Percentiles rank a stretch among this genome's conserved stretches.
Conservation (phyloP, 2,888 invertebrate species). For the Agrochola lychnidis region DNA sequence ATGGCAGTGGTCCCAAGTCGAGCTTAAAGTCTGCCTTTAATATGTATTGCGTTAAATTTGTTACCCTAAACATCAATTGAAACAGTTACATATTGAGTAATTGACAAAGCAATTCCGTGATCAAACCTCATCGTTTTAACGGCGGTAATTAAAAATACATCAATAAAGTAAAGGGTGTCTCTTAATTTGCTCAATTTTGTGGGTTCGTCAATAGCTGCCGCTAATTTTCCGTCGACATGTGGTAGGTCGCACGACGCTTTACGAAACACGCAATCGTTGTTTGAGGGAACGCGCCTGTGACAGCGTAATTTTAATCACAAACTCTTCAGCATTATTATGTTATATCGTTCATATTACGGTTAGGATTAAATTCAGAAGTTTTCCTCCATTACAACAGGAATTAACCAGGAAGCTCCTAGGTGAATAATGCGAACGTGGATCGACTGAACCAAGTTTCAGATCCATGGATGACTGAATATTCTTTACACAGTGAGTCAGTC, state of each 20-base stretch:
- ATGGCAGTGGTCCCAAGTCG: too few species aligned
- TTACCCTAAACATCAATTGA: background rate
- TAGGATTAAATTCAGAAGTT: background rate
- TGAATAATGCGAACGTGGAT: background rate
- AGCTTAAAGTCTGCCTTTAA: background rate
- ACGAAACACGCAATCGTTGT: slow-evolving; percentile 55
- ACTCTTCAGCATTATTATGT: slow-evolving; percentile 44
- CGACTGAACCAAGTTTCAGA: background rate
- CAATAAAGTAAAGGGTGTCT: slow-evolving; percentile 71
- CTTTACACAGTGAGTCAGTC: background rate
- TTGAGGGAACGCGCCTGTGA: slow-evolving; percentile 46
- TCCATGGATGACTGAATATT: background rate
- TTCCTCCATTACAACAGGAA: background rate
- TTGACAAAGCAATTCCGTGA: slow-evolving; percentile 36
- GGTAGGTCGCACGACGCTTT: slow-evolving; percentile 77
- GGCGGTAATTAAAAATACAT: slow-evolving; percentile 75
- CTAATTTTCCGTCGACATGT: slow-evolving; percentile 75
- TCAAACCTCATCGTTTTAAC: slow-evolving; percentile 56
- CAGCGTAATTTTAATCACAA: slow-evolving; percentile 57
- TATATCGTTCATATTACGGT: slow-evolving; percentile 27
- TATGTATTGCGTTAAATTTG: background rate
- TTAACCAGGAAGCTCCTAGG: too few species aligned
- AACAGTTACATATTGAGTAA: slow-evolving; percentile 16
- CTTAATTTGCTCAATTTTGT: slow-evolving; percentile 76
- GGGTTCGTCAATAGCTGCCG: slow-evolving; percentile 70